Percentiles rank a stretch among this genome's conserved stretches.
phyloP scores from a whole-genome alignment of 1,140 invertebrate genomes.

The Camponotus pennsylvanicus region DNA sequence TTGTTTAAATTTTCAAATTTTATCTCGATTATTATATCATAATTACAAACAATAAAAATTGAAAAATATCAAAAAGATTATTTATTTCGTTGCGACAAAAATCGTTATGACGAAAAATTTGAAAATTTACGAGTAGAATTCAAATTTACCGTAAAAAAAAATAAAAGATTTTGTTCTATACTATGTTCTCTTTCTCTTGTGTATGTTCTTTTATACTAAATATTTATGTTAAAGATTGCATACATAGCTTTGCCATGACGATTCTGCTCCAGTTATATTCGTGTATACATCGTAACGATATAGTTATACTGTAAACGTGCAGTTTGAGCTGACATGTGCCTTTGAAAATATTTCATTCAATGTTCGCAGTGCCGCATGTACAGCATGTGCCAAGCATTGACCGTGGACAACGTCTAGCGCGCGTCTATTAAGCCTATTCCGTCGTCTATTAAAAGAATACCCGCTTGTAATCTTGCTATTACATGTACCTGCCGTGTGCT shows the following conservation, averaged over 20 bases:
- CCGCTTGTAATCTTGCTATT: slow-evolving; percentile 66
- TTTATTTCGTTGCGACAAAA: background rate
- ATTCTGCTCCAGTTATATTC: background rate
- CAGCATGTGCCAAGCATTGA: slow-evolving; percentile 77
- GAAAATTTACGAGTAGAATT: background rate
- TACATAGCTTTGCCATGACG: background rate
- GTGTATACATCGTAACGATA: background rate
- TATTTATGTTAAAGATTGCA: no score
- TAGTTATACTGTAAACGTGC: background rate
- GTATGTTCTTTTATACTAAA: background rate
- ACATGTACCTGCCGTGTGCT: slow-evolving; percentile 47
- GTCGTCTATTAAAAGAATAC: slow-evolving; percentile 77
- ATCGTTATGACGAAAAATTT: no score
- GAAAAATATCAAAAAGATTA: no score
- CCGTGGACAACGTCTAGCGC: slow-evolving; percentile 79
- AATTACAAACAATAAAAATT: background rate
- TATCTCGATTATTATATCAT: background rate
- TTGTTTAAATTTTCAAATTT: background rate
- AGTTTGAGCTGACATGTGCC: background rate
- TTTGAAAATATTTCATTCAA: slow-evolving; percentile 80
- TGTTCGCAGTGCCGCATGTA: slow-evolving; percentile 56
- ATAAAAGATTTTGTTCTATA: background rate
- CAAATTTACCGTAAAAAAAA: background rate
- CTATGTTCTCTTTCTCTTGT: no score
- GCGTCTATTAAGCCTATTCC: slow-evolving; percentile 79